Evolutionary conservation across 1,140 invertebrate genomes (phyloP).

Genomic region (Drosophila pachea): DNA sequence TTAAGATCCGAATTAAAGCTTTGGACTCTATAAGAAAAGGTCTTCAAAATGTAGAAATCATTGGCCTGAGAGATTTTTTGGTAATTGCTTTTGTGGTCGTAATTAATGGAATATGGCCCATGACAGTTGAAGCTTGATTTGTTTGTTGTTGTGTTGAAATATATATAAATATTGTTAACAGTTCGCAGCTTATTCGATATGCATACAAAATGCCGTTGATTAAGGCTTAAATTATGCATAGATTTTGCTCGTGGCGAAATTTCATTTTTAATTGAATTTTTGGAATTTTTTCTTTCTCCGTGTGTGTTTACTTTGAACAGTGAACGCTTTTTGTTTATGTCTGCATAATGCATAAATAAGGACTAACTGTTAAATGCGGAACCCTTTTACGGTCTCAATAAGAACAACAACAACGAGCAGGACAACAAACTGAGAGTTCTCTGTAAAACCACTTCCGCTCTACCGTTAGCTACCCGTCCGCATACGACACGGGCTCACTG

Average conservation of each 20-base stretch:
- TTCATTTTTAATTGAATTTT: background rate
- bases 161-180: too few relatives aligned
- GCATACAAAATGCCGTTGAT: too few relatives aligned
- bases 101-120: too few relatives aligned
- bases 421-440: background rate
- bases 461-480: conserved; percentile 3
- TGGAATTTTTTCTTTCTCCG: background rate
- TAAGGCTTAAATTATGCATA: too few relatives aligned
- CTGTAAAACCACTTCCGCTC: conserved; percentile 31
- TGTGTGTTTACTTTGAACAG: conserved; percentile 8
- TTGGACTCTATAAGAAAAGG: too few relatives aligned
- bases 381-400: conserved; percentile 11
- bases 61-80: too few relatives aligned
- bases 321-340: conserved; percentile 18
- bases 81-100: too few relatives aligned
- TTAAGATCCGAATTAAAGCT: too few relatives aligned
- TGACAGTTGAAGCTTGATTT: too few relatives aligned
- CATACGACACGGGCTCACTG: conserved; percentile 17
- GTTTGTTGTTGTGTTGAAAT: too few relatives aligned
- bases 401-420: background rate
- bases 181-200: too few relatives aligned
- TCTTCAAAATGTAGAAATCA: too few relatives aligned
- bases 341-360: conserved; percentile 17
- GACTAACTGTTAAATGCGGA: conserved; percentile 11
- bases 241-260: background rate